Base-by-base conservation (phyloP, 2,113 vertebrate genomes). In the Mobula hypostoma region DNA sequence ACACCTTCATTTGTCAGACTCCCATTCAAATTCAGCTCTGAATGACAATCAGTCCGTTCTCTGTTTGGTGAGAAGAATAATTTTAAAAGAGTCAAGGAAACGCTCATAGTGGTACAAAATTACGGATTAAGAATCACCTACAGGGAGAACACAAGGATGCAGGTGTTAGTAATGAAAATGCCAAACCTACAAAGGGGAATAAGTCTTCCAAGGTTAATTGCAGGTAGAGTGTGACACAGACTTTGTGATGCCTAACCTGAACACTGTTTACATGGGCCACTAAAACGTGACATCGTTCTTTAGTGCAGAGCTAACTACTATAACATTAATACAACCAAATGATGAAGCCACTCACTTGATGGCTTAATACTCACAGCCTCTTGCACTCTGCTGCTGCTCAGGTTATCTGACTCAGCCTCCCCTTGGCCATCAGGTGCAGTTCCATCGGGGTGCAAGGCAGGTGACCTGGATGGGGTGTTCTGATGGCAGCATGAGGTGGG, bases 381-480 rank as follows among this genome's bases (percentile, higher is more conserved):
- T 95, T 98, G 98, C 96, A 98, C 98, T 96, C 98, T 98, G 36
- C 98, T 99, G 96, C 98, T 98, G 96, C 98, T 99, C 58, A 98
- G 98, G 95, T 98, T 99, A 96, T 98, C 98, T 96, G 99, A 98
- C 0, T 97, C 98, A 95, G 99, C 98, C 95, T 98, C 98, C 0
- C 99, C 99, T 79, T 99, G 98, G 96, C 99, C 98, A 0, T 99
- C 98, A 17, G 98, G 95, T 95, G 97, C 95, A 70, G 97, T 98
- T 95, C 99, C 99, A 83, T 98, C 99, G 95, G 98, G 97, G 2
- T 99, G 98, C 90, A 98, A 99, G 63, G 97, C 97, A 36, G 98
- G 98, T 94, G 98, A 99, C 96, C 99, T 99, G 56, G 98, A 99
- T 82, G 98, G 98, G 95, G 98, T 98, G 95, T 98, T 98, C 97